phyloP scores from a whole-genome alignment of 2,797 vertebrate species.

The Aldrovandia affinis region DNA sequence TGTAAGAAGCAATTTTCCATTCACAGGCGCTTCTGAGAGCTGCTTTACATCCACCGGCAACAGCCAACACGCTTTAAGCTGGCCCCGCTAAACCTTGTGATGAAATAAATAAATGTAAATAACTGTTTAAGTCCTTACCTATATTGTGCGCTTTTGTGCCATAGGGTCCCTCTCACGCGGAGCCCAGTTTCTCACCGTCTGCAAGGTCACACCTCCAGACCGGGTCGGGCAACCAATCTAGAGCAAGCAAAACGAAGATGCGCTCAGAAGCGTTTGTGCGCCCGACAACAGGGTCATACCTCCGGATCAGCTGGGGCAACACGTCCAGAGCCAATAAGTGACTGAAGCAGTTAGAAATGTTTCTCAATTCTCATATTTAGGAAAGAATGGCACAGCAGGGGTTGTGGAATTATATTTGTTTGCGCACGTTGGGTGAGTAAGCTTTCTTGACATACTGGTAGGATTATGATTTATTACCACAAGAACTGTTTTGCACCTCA shows the following conservation, averaged over 20 bases:
- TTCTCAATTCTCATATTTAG: background rate
- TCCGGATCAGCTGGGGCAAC: too few species aligned
- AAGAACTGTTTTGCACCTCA: conserved; percentile 52
- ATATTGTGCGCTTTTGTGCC: conserved; percentile 66
- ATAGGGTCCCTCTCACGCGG: conserved; percentile 64
- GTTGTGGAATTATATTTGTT: conserved; percentile 9
- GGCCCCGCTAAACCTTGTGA: too few species aligned
- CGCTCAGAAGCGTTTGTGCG: background rate
- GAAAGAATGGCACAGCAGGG: background rate
- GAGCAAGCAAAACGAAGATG: background rate
- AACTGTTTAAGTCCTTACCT: conserved; percentile 59
- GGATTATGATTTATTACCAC: conserved; percentile 46
- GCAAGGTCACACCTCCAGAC: conserved; percentile 30
- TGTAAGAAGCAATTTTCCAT: too few species aligned
- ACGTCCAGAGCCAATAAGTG: too few species aligned
- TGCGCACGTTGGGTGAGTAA: conserved; percentile 28
- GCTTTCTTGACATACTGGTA: conserved; percentile 36
- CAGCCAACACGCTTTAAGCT: too few species aligned
- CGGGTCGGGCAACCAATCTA: background rate
- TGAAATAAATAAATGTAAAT: background rate
- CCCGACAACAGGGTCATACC: background rate
- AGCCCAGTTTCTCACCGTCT: conserved; percentile 58
- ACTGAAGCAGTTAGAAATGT: too few species aligned
- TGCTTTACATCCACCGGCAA: too few species aligned
- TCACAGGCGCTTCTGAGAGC: too few species aligned